Evolutionary conservation across 1,140 invertebrate genomes (phyloP), one percentile per base, ranked within the genome.

Genomic region (Sesamia nonagrioides): DNA sequence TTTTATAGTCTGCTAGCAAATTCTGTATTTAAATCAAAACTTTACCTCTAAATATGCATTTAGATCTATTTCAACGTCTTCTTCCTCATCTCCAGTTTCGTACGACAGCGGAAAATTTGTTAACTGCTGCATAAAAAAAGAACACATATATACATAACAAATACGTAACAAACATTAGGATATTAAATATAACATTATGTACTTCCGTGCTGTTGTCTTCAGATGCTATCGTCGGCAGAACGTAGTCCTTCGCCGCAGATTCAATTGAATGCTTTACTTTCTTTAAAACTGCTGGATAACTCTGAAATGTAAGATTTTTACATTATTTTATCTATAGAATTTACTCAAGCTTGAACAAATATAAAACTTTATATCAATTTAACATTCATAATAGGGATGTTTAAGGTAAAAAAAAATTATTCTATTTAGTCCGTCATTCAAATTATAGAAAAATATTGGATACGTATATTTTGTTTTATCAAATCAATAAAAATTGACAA

Each of bases 241-340:
- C 92, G 50, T 94, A 94, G 83, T 94, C 93, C 82, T 93, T 94
- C 0, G 82, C 74, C 7, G 93, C 86, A 2, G 86, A 81, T 50
- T 90, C 84, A 13, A 93, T 90, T 0, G 91, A 93, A 73, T 88
- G 79, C 82, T 82, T 88, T 6, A 94, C 93, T 88, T 93, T 94
- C 80, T 80, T 86, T 13, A 92, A 83, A 58, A 93, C 93, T n/a
- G 90, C 83, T 13, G 93, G 93, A 86, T 93, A 94, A 78, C 91
- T 93, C 93, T 93, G 81, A 63, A 88, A 89, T 68, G n/a, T 3
- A 18, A 4, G 15, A 58, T 18, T 17, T 50, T 13, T 54, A 18
- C 6, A 54, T 2, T 5, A 17, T 17, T 15, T 42, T 5, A 9
- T 42, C 11, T 42, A 1, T 11, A 45, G 11, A 11, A 45, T 45